phyloP scores from a whole-genome alignment of 2,113 vertebrate genomes.

The Aspidoscelis tigris region DNA sequence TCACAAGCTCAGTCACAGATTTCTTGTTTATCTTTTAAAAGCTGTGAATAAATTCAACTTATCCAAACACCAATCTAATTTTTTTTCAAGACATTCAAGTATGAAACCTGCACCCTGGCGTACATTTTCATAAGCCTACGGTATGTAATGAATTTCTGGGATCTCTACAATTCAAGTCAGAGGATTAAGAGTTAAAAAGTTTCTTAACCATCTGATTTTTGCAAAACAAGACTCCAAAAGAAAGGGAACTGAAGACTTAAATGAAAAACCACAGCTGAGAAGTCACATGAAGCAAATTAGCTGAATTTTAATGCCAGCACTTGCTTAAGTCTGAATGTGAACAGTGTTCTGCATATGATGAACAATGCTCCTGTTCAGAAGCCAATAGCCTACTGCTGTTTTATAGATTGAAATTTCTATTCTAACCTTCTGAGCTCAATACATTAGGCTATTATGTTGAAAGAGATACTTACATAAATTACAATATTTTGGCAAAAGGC shows the following conservation, averaged over 20 bases:
- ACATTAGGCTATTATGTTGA: constrained; percentile 65
- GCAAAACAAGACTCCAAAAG: constrained; percentile 63
- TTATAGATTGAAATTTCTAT: constrained; percentile 71
- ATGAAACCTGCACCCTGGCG: background rate
- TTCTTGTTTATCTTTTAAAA: background rate
- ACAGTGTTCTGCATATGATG: constrained; percentile 63
- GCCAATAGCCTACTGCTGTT: constrained; percentile 69
- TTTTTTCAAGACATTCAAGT: constrained; percentile 16
- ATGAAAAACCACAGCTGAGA: constrained; percentile 81
- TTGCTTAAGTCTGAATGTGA: constrained; percentile 71
- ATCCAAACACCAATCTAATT: accelerated
- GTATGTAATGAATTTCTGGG: background rate
- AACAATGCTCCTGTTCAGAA: constrained; percentile 74
- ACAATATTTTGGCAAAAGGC: constrained; percentile 71
- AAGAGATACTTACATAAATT: constrained; percentile 77
- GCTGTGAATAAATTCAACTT: background rate
- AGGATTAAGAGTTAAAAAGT: constrained; percentile 67
- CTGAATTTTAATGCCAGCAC: constrained; percentile 70
- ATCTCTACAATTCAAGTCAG: constrained; percentile 21
- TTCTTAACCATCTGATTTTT: constrained; percentile 54
- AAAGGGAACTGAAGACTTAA: constrained; percentile 72
- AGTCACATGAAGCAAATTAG: constrained; percentile 81
- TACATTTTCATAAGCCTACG: background rate
- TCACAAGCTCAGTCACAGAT: background rate
- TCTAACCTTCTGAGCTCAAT: constrained; percentile 68